Evolutionary conservation across 2,113 vertebrate species (phyloP), one percentile per base, ranked within the genome.

Genomic region (Mesitornis unicolor): DNA sequence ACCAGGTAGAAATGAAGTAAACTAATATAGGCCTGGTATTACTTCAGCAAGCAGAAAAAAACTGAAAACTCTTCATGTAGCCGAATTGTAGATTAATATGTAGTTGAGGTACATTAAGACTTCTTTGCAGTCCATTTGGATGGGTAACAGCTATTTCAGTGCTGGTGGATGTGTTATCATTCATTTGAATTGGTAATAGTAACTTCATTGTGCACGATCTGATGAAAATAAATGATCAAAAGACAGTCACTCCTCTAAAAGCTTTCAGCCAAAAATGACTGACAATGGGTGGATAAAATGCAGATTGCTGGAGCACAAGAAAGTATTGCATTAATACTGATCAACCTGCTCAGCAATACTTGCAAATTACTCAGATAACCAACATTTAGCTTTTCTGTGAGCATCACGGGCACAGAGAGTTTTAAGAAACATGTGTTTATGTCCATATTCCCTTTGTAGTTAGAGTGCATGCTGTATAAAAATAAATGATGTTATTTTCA

Each of bases 401-500:
- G 35, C 7, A 5, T 40, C 4, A 1, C 25, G 40, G 18, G 3
- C 36, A 61, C 45, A 85, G 78, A 60, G 10, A 59, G 9, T 67
- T 95, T 90, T 78, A 74, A 77, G 33, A 6, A 80, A 60, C 19
- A 10, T 22, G 5, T 3, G 0, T 83, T 90, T 87, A 77, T 60
- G 29, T 73, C 26, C 33, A 38, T 59, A 73, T 80, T 71, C 14
- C 24, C 13, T 60, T 53, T 88, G 33, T n/a, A 92, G 54, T 59
- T 90, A 24, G 35, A 83, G 33, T 59, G 29, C 51, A 43, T 35
- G 16, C 54, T 67, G 82, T 38, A 67, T 77, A 89, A 89, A 96
- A 92, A 60, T 67, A 89, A 90, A 35, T 84, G 56, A 78, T 83
- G 50, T 6, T 89, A 54, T 95, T 96, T 90, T 94, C 93, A 77